A percentile compares a stretch with the other conserved stretches of the same genome.
phyloP scores from a whole-genome alignment of 2,797 vertebrate species.

The Allobates femoralis region DNA sequence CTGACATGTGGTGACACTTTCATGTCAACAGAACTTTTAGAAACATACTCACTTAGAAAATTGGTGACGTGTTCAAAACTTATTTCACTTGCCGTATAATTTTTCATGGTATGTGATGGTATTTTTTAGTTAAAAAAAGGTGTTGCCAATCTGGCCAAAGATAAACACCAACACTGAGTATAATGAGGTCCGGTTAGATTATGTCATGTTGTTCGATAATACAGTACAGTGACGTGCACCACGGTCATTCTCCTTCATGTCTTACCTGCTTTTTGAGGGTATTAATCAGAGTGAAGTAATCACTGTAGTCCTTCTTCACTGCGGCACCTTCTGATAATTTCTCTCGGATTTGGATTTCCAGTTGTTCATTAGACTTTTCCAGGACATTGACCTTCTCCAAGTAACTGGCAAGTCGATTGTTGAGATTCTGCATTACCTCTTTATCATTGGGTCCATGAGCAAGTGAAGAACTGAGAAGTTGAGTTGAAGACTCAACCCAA shows the following conservation, averaged over 20 bases:
- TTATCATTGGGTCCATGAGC: slow-evolving; percentile 72
- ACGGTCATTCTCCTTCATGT: not conserved
- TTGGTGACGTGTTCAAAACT: too few relatives aligned
- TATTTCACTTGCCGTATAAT: too few relatives aligned
- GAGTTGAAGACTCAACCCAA: not conserved
- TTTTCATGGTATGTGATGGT: too few relatives aligned
- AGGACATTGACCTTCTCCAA: slow-evolving; percentile 86
- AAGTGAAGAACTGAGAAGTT: not conserved
- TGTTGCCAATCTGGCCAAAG: too few relatives aligned
- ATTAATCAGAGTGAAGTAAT: slow-evolving; percentile 35
- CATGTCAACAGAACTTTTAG: too few relatives aligned
- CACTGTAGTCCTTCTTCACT: slow-evolving; percentile 29
- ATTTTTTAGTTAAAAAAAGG: too few relatives aligned
- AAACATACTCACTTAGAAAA: too few relatives aligned
- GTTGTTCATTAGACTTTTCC: slow-evolving; percentile 77
- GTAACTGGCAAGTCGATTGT: slow-evolving; percentile 85
- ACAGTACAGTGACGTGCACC: not conserved
- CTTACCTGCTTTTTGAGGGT: slow-evolving; percentile 50
- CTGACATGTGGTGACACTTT: too few relatives aligned
- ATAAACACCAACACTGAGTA: too few relatives aligned
- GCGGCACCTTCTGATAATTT: slow-evolving; percentile 8
- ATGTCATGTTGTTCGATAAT: too few relatives aligned
- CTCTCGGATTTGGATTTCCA: slow-evolving; percentile 81
- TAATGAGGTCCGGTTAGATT: too few relatives aligned
- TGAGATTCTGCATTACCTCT: slow-evolving; percentile 91